Percentiles rank a stretch among this genome's conserved stretches.
Evolutionary conservation across 1,140 invertebrate genomes (phyloP).

Genomic region (silkworm (Bombyx mori)): ASM3026992v2 NC_085110.1:11122501-11123000

Average conservation of each 20-base stretch:
- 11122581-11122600: conserved; percentile 51
- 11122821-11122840: neutral
- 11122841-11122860: no score
- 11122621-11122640: conserved; percentile 39
- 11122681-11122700: conserved; percentile 55
- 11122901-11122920: neutral
- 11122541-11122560: conserved; percentile 46
- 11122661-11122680: conserved; percentile 48
- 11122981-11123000: no score
- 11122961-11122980: no score
- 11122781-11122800: no score
- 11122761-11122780: conserved; percentile 30
- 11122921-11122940: no score
- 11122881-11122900: neutral
- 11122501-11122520: conserved; percentile 39
- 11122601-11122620: conserved; percentile 15
- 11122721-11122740: conserved; percentile 59
- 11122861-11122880: neutral
- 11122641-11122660: conserved; percentile 33
- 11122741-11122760: conserved; percentile 36
- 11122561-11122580: conserved; percentile 52
- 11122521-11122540: conserved; percentile 39
- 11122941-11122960: no score
- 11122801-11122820: no score
- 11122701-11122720: conserved; percentile 44